Evolutionary conservation across 2,113 vertebrate species (phyloP).

Genomic region (Xenopus tropicalis): DNA sequence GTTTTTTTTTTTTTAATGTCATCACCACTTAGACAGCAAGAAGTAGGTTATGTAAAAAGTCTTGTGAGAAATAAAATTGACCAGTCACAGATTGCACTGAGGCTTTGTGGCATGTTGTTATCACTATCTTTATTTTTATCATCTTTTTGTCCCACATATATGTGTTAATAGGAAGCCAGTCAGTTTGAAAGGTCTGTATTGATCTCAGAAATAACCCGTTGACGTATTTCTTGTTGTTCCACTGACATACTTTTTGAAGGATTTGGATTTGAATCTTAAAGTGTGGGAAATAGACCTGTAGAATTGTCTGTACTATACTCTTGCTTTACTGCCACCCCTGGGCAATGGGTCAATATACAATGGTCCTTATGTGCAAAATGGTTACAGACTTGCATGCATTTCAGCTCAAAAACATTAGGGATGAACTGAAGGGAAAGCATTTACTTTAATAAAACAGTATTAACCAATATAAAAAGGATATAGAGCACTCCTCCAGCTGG

Average conservation of each 20-base stretch:
- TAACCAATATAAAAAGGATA: no score
- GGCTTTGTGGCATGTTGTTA: background rate
- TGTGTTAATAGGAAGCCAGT: background rate
- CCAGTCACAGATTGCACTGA: background rate
- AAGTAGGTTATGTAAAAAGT: constrained; percentile 14
- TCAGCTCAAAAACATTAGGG: no score
- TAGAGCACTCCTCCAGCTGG: no score
- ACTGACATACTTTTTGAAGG: background rate
- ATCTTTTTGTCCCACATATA: background rate
- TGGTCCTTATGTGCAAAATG: no score
- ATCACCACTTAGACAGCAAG: background rate
- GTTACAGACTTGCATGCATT: no score
- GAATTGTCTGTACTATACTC: no score
- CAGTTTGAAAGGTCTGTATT: background rate
- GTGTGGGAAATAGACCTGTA: no score
- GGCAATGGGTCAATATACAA: no score
- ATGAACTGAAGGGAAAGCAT: no score
- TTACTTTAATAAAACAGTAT: no score
- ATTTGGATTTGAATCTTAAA: no score
- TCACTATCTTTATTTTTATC: background rate
- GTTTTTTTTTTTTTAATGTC: background rate
- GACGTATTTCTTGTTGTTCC: background rate
- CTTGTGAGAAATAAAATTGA: background rate
- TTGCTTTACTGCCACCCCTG: no score
- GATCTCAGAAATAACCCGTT: background rate